Conservation (phyloP, 2,113 vertebrate genomes). For the Phylloscopus whistleri region DNA sequence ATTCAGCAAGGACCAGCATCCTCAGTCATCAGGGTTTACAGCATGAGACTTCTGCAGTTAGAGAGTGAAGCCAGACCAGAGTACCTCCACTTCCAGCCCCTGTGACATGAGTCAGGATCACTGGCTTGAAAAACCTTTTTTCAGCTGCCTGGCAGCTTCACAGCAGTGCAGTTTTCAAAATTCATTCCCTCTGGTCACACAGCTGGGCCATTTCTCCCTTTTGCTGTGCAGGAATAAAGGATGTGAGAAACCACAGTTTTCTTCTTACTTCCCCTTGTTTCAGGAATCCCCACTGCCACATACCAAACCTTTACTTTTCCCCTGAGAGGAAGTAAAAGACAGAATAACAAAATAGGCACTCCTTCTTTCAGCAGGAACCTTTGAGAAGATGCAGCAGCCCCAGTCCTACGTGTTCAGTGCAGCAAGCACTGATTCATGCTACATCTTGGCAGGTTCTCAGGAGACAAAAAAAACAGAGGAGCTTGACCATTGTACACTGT, state of each 20-base stretch:
- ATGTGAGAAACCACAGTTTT: neutral
- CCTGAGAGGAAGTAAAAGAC: neutral
- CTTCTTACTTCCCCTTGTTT: neutral
- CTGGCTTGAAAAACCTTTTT: neutral
- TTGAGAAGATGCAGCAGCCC: neutral
- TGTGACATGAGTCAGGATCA: neutral
- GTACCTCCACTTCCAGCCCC: neutral
- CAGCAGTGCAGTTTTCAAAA: neutral
- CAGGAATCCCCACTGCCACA: neutral
- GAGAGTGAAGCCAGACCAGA: neutral
- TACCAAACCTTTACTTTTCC: neutral
- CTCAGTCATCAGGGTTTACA: fast-evolving
- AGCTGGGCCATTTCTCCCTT: neutral
- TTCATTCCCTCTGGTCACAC: neutral
- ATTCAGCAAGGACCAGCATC: neutral
- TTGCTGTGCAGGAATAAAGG: neutral
- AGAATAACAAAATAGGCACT: neutral
- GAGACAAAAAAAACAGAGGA: neutral
- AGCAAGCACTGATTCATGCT: neutral
- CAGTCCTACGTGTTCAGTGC: fast-evolving
- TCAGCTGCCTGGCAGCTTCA: neutral
- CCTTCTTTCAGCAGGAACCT: neutral
- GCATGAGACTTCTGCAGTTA: neutral
- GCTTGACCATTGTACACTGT: neutral
- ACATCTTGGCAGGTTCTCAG: neutral